These are phyloP conservation scores for Puma concolor DNA, from an alignment of 2,113 vertebrate species.

Conservation along the genomic window DNA sequence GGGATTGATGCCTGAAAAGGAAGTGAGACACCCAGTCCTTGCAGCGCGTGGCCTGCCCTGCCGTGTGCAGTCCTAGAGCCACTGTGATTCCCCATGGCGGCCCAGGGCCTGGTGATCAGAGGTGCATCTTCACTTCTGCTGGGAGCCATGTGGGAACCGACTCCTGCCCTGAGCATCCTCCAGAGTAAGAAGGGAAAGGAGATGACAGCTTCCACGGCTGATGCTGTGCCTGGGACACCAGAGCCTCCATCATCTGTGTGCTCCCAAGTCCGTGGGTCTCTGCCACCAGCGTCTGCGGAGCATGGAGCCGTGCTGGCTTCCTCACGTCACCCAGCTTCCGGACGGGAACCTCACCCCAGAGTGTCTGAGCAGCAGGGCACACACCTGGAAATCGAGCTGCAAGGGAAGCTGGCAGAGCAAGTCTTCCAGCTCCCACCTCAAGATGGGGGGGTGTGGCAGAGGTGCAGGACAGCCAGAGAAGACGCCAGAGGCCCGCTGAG, in stretches of 20 bases:
- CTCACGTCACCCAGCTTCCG: fast-evolving
- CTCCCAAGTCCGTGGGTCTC: neutral
- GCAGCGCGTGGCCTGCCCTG: neutral
- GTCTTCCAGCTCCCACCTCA: neutral
- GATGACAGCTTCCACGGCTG: neutral
- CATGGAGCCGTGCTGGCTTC: neutral
- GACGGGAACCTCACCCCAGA: neutral
- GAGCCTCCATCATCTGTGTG: fast-evolving
- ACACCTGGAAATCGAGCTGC: neutral
- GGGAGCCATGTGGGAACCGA: neutral
- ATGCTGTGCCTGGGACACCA: neutral
- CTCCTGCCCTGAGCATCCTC: neutral
- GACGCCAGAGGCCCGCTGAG: fast-evolving
- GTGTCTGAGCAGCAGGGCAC: neutral
- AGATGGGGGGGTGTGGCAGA: neutral
- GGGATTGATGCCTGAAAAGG: neutral
- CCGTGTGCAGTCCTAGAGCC: neutral
- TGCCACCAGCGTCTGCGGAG: neutral
- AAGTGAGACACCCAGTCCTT: neutral
- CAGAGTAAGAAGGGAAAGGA: neutral
- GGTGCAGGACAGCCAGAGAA: neutral
- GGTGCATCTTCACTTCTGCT: neutral
- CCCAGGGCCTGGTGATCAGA: neutral
- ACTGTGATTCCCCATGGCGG: neutral
- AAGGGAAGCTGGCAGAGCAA: neutral